Evolutionary conservation across 2,888 invertebrate genomes (phyloP).

Genomic region (Pollenia labialis): DNA sequence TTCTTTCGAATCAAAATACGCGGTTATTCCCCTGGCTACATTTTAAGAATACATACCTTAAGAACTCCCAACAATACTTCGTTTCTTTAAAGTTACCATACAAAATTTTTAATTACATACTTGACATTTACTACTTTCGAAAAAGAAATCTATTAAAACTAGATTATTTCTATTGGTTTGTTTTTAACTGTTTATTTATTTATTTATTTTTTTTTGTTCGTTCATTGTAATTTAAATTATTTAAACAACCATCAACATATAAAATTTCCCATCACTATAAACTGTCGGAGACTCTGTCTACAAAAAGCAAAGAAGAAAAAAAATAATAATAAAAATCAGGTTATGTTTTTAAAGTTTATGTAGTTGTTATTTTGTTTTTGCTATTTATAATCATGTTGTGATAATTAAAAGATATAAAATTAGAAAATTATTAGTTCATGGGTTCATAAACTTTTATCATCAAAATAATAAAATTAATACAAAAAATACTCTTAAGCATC

Average conservation of each 20-base stretch:
- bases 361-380: slow-evolving; percentile 14
- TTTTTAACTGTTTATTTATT: slow-evolving; percentile 35
- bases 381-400: slow-evolving; percentile 59
- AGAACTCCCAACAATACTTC: too few species aligned
- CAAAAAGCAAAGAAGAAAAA: background rate
- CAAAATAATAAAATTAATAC: slow-evolving; percentile 33
- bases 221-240: slow-evolving; percentile 27
- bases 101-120: too few species aligned
- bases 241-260: slow-evolving; percentile 19
- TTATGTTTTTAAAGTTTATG: slow-evolving; percentile 30
- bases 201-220: background rate
- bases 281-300: background rate
- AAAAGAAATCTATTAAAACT: too few species aligned
- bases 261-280: slow-evolving; percentile 41
- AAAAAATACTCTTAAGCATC: background rate
- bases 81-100: too few species aligned
- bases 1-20: too few species aligned
- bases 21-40: too few species aligned
- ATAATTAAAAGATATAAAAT: slow-evolving; percentile 60
- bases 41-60: too few species aligned
- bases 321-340: slow-evolving; percentile 12
- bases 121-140: too few species aligned
- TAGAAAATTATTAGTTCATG: slow-evolving; percentile 57
- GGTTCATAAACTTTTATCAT: slow-evolving; percentile 37
- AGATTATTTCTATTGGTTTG: slow-evolving; percentile 11